Evolutionary conservation across 2,113 vertebrate species (phyloP), one percentile per base, ranked within the genome.

Genomic region (Ramphastos sulfuratus): DNA sequence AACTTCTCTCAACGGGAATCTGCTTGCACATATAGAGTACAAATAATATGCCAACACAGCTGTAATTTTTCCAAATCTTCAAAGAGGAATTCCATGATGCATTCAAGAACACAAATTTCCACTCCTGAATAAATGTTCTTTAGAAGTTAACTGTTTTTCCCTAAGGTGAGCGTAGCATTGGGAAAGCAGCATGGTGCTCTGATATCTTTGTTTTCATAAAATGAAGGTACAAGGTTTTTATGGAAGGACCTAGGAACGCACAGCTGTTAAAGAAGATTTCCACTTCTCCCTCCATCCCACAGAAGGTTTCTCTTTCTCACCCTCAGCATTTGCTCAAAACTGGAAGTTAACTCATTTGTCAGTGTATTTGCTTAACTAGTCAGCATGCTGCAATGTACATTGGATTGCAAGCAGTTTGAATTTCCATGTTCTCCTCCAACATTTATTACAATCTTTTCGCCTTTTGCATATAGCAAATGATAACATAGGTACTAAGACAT

Each of bases 11-110:
- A 76, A 11, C 1, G 76, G n/a, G 27, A 55, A 76, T 13, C 39
- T 59, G 19, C 30, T 63, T 63, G 35, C 14, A 46, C 0, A 0
- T 12, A 28, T 2, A 3, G 14, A 87, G 5, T 17, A 28, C 10
- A 85, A 48, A 44, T 0, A 2, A 65, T 39, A 39, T 15, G 75
- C 23, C 4, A 3, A 19, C 30, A 35, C 0, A 1, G 9, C 9
- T 30, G 18, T 31, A 69, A 50, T 14, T 25, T 66, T 24, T 86
- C 5, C 24, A 82, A 7, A 35, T 31, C 14, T 75, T 72, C 18
- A 58, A 69, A 73, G 15, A n/a, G 15, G 75, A 92, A 78, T 39
- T 54, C 10, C 24, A 85, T 25, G 6, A 85, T 58, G n/a, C 15
- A 35, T 54, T 35, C 58, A 16, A 72, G 50, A 92, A 75, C 7